Evolutionary conservation across 2,888 invertebrate species (phyloP), one percentile per base, ranked within the genome.

Genomic region (Hydrotaea cyrtoneurina): DNA sequence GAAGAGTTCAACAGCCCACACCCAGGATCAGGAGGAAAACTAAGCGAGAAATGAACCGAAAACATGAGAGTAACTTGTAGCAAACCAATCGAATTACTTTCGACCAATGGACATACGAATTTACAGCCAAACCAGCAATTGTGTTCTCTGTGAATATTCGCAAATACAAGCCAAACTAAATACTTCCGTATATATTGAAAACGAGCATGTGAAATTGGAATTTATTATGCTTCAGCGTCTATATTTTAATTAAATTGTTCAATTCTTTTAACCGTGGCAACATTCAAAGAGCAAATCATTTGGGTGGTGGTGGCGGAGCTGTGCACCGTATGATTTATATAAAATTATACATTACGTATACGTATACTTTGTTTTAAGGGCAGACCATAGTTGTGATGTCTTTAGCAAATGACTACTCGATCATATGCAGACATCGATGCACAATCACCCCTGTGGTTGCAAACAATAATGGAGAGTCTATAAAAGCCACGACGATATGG

Each of bases 71-170:
- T 1, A 43, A 46, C 46, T 23, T 69, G 69, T 69, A 69, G 43
- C 55, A 77, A 78, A 80, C 79, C 76, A 85, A 82, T 82, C 82
- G 79, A 82, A 80, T 85, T 85, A 82, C 77, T 82, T 85, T 85
- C 82, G 79, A 72, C 82, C 77, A 82, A 72, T 85, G 82, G 85
- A 82, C 82, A 82, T 26, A 59, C 46, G 79, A 77, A 80, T 78
- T 79, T 78, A 64, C 55, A 76, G 64, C 78, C 72, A 62, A 76
- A 7, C 31, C 31, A 31, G 31, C 31, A 26, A 15, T 59, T 59
- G 21, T 11, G 26, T 31, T 31, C 23, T 23, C 7, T 3, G 2
- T 23, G 46, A 43, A 69, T 69, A 69, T 69, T 69, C 4, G 15
- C 69, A 69, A 46, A 69, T 46, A 62, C 62, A 26, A 31, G 31